Base-by-base conservation (phyloP, 2,113 vertebrate species). In the Anarhynchus alexandrinus region DNA sequence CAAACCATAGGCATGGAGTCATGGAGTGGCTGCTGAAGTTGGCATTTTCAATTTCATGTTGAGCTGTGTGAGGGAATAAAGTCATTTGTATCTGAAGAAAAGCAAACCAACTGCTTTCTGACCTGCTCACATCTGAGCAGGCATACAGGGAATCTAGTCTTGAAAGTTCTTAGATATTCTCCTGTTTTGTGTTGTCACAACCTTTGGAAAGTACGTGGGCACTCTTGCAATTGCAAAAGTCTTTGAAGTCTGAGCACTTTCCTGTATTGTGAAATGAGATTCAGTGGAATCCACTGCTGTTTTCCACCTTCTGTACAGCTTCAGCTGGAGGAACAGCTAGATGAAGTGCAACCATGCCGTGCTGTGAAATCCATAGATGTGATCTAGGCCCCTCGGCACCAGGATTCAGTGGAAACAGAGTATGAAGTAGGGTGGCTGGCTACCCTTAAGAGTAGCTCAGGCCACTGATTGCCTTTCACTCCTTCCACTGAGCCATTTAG, bases 191-290 rank as follows among this genome's bases (percentile, higher is more conserved):
- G 42, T 34, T 11, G 25, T 36, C 42, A 30, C 38, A 38, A 30
- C 42, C 30, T 65, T 58, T 0, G 1, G n/a, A 51, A 65, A 12
- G 32, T 42, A 8, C 0, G 1, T 14, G 23, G 52, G 27, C 47
- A 6, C 8, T 34, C 23, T 6, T 36, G 25, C 11, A n/a, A 3
- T 7, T 29, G 10, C 0, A 3, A 22, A n/a, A 26, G 57, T 51
- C 38, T 30, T 20, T 1, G 1, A 59, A 36, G 34, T 49, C 27
- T 47, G 47, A 73, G 45, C 9, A 4, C 54, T 66, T 55, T 43
- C 23, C 12, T 81, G 0, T 30, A 15, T 12, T 20, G 32, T 45
- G 36, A 61, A 45, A 32, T 12, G 29, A 55, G 14, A 20, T 36
- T 22, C 23, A 4, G 22, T 5, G 26, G 30, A 12, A 12, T 54